Base-by-base conservation (phyloP, 2,888 invertebrate species). In the Baronia brevicornis region DNA sequence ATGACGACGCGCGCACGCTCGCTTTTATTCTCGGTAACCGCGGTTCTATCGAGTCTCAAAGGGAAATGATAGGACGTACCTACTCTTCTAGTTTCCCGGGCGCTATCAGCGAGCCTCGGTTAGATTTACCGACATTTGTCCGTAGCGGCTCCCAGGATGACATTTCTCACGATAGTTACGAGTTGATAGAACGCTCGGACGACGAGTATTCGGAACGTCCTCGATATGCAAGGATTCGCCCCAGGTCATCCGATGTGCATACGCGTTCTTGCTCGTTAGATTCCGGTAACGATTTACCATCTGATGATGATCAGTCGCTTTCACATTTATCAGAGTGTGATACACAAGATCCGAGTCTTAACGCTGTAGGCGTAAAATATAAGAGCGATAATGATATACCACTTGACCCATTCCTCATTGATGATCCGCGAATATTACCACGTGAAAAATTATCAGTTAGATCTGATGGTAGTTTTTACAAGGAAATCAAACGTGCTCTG, bases 81-180 rank as follows among this genome's bases (percentile, higher is more conserved):
- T 94, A 94, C 73, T 94, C 94, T 10, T 93, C 93, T 43, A 93
- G 93, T 64, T 95, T 93, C 68, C 95, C 95, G 10, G 94, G 94
- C 34, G 93, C 92, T 29, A 88, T 89, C 3, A 88, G 90, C 35
- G 90, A 89, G 59, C 87, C 88, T 57, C 88, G 89, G 14, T 86
- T 88, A 50, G 90, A 90, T 50, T 84, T 87, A 51, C 87, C 87
- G 7, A 80, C 87, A 36, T 89, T 88, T 45, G 88, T 88, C 48
- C 78, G 90, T 39, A 84, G 86, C 38, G 85, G 86, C 38, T 94
- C 94, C 5, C 94, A 94, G 65, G 94, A 94, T 62, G 94, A 95
- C 73, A 79, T 94, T 14, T 93, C 94, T 15, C 94, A 95, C 66
- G 95, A 95, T 66, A 94, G 94, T 54, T 95, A 95, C 67, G 95